These are phyloP conservation scores for Pipistrellus pipistrellus DNA, from an alignment of 2,797 vertebrate genomes.

Conservation along the genomic window DNA sequence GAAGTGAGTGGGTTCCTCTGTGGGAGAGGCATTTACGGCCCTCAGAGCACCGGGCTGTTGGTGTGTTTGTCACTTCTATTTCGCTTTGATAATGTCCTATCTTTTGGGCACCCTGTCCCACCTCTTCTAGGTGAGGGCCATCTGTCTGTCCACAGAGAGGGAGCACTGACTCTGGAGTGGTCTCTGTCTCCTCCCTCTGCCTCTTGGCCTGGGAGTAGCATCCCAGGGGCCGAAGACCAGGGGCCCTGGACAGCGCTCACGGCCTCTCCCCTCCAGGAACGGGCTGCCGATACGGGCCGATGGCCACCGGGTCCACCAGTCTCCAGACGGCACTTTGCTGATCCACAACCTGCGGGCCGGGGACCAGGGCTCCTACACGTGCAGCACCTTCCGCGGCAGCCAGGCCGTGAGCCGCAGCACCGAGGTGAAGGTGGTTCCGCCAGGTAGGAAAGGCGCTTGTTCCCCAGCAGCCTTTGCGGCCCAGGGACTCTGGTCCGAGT, in stretches of 20 bases:
- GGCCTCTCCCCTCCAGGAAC: slow-evolving; percentile 89
- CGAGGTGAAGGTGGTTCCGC: slow-evolving; percentile 90
- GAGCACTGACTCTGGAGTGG: neutral
- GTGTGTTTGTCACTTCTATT: neutral
- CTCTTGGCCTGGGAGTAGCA: neutral
- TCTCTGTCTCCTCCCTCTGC: neutral
- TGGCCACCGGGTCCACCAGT: slow-evolving; percentile 89
- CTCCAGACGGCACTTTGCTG: slow-evolving; percentile 93
- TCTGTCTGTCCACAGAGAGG: neutral
- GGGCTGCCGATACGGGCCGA: slow-evolving; percentile 93
- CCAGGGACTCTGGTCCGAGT: neutral
- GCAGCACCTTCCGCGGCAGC: slow-evolving; percentile 95
- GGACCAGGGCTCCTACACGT: slow-evolving; percentile 96
- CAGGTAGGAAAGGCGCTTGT: slow-evolving; percentile 86
- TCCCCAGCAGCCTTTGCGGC: rapidly evolving
- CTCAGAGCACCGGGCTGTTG: neutral
- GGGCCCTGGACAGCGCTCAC: neutral
- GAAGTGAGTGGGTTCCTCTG: neutral
- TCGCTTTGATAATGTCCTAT: neutral
- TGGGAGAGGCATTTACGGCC: neutral
- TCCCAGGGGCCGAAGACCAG: neutral
- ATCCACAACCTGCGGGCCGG: slow-evolving; percentile 89
- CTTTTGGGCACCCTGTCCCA: neutral
- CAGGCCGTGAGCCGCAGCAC: slow-evolving; percentile 95
- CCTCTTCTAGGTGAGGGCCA: neutral